These are phyloP conservation scores for Coreoperca whiteheadi DNA, from an alignment of 2,113 vertebrate species.

Conservation along the genomic window DNA sequence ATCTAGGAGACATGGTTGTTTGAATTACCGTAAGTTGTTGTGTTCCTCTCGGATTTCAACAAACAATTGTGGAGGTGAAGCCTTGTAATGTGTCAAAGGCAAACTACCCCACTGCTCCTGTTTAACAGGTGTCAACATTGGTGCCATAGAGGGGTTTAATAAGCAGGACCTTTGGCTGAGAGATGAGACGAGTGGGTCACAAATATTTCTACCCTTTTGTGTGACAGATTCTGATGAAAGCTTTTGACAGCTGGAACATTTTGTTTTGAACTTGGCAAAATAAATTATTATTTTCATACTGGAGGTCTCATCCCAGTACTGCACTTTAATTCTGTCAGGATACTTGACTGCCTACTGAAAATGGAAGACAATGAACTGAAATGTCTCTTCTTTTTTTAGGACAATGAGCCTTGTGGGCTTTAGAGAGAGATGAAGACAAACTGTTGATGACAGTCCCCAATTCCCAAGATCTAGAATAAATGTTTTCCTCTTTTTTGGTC, in stretches of 20 bases:
- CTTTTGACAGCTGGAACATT: slow-evolving; percentile 45
- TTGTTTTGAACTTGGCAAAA: slow-evolving; percentile 25
- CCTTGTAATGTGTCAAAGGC: slow-evolving; percentile 19
- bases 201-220: slow-evolving; percentile 44
- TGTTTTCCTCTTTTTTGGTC: slow-evolving; percentile 58
- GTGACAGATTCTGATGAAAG: slow-evolving; percentile 43
- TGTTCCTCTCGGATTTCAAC: not conserved
- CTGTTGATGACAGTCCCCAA: slow-evolving; percentile 65
- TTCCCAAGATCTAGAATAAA: slow-evolving; percentile 69
- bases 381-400: slow-evolving; percentile 75
- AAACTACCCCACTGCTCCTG: slow-evolving; percentile 24
- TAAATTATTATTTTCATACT: slow-evolving; percentile 48
- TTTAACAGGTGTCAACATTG: slow-evolving; percentile 52
- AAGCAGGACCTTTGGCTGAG: slow-evolving; percentile 31
- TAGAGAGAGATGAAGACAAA: slow-evolving; percentile 68
- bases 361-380: slow-evolving; percentile 62
- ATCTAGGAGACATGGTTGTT: not conserved
- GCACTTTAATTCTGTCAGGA: slow-evolving; percentile 44
- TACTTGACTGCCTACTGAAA: slow-evolving; percentile 55
- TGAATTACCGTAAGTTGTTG: not conserved
- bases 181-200: slow-evolving; percentile 45
- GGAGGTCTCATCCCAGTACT: slow-evolving; percentile 15
- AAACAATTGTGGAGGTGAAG: slow-evolving; percentile 20
- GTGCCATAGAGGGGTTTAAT: slow-evolving; percentile 32
- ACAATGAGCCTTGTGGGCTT: slow-evolving; percentile 73